These are phyloP conservation scores for Drosophila repleta DNA, from an alignment of 1,140 invertebrate genomes.

Conservation along the genomic window DNA sequence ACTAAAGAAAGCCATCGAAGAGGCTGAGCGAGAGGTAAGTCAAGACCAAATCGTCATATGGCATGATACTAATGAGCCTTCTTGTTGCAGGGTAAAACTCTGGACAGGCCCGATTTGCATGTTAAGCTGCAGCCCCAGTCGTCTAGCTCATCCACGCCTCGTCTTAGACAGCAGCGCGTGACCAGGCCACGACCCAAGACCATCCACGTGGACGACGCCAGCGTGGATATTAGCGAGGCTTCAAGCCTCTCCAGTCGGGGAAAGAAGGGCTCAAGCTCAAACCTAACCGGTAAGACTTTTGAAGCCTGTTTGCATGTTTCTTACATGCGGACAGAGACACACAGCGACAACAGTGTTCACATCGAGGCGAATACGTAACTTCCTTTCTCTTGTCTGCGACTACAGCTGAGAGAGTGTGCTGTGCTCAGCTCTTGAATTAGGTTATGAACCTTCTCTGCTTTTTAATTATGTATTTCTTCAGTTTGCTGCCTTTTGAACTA, in stretches of 20 bases:
- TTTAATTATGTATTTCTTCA: too few species aligned
- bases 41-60: not conserved
- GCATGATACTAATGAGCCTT: not conserved
- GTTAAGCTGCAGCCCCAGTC: slow-evolving; percentile 82
- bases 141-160: slow-evolving; percentile 84
- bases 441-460: too few species aligned
- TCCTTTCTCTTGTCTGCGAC: slow-evolving; percentile 1
- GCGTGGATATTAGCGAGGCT: slow-evolving; percentile 90
- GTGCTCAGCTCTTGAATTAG: too few species aligned
- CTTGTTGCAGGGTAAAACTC: slow-evolving; percentile 88
- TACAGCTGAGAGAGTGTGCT: too few species aligned
- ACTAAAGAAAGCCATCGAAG: slow-evolving; percentile 96
- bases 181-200: slow-evolving; percentile 92
- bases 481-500: not conserved
- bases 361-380: too few species aligned
- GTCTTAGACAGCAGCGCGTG: slow-evolving; percentile 86
- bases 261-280: slow-evolving; percentile 92
- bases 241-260: slow-evolving; percentile 89
- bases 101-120: slow-evolving; percentile 89
- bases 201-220: slow-evolving; percentile 92
- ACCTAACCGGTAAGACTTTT: slow-evolving; percentile 88
- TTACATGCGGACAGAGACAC: not conserved
- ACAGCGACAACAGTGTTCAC: not conserved
- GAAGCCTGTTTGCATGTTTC: not conserved
- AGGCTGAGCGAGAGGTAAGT: slow-evolving; percentile 93